A percentile compares a stretch with the other conserved stretches of the same genome.
These are phyloP conservation scores for Leucoptera coffeella DNA, from an alignment of 2,888 invertebrate species.

Conservation along the genomic window DNA sequence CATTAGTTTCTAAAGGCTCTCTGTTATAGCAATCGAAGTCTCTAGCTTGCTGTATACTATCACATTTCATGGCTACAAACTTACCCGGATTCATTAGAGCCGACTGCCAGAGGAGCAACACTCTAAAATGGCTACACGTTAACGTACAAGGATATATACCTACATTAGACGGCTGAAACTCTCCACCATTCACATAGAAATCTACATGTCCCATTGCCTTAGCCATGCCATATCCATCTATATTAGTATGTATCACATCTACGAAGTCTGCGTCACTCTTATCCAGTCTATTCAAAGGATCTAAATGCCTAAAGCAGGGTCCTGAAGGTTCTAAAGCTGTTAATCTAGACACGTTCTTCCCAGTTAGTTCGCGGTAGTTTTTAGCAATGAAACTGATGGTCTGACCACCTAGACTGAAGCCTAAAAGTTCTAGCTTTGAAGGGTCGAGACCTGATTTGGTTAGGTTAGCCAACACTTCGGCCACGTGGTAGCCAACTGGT, in stretches of 20 bases:
- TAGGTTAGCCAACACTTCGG: constrained; percentile 24
- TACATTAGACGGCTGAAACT: constrained; percentile 33
- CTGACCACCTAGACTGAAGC: constrained; percentile 38
- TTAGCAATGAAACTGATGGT: constrained; percentile 29
- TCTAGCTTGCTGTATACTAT: constrained; percentile 27
- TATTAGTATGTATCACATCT: constrained; percentile 35
- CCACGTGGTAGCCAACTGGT: constrained; percentile 36
- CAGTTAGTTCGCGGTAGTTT: constrained; percentile 25
- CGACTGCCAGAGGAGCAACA: constrained; percentile 22
- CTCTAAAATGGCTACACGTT: constrained; percentile 35
- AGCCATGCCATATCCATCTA: constrained; percentile 43
- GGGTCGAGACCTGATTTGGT: constrained; percentile 24
- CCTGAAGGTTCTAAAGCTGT: constrained; percentile 35
- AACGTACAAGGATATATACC: constrained; percentile 23
- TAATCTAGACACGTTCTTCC: constrained; percentile 28
- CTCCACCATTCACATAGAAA: constrained; percentile 37
- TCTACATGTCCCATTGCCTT: constrained; percentile 35
- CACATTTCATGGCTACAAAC: constrained; percentile 28
- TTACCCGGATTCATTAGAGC: constrained; percentile 23
- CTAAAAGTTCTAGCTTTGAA: constrained; percentile 23
- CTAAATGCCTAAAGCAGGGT: constrained; percentile 28
- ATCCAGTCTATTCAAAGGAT: constrained; percentile 18
- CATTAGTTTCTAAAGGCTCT: constrained; percentile 17
- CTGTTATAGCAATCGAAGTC: constrained; percentile 22
- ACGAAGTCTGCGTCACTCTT: constrained; percentile 33